phyloP scores from a whole-genome alignment of 2,797 vertebrate genomes.

The Heliangelus exortis region DNA sequence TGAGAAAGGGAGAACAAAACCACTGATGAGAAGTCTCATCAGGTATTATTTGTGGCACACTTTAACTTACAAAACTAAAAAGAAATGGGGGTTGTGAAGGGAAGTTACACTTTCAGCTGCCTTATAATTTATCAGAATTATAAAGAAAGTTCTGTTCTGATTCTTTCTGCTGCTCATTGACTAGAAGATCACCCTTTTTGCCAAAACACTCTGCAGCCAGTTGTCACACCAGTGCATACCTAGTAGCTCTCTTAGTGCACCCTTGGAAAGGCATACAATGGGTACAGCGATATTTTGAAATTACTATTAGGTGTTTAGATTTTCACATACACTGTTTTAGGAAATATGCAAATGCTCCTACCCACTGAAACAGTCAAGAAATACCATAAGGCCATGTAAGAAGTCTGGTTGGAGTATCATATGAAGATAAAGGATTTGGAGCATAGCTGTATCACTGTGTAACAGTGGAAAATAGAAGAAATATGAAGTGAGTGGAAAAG shows the following conservation, averaged over 20 bases:
- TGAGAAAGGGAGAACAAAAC: background rate
- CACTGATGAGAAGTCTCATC: background rate
- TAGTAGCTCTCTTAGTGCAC: background rate
- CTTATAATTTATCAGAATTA: background rate
- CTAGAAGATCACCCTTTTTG: constrained; percentile 2
- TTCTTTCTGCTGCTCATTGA: background rate
- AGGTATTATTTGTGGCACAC: background rate
- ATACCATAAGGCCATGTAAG: constrained; percentile 40
- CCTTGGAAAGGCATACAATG: constrained; percentile 8
- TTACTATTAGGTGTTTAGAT: constrained; percentile 15
- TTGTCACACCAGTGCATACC: constrained; percentile 2
- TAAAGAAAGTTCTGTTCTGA: background rate
- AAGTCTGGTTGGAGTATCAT: background rate
- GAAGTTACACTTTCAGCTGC: background rate
- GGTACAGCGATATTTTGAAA: constrained; percentile 20
- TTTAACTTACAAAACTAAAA: background rate
- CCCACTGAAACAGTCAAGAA: constrained; percentile 24
- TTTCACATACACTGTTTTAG: constrained; percentile 10
- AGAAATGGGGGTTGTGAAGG: background rate
- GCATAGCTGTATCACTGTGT: background rate
- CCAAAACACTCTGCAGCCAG: constrained; percentile 42
- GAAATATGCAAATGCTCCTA: background rate
- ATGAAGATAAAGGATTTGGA: background rate
- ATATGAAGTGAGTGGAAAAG: constrained; percentile 14
- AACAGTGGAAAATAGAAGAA: constrained; percentile 28